phyloP scores from a whole-genome alignment of 2,888 invertebrate genomes.

The Schizotus pectinicornis region DNA sequence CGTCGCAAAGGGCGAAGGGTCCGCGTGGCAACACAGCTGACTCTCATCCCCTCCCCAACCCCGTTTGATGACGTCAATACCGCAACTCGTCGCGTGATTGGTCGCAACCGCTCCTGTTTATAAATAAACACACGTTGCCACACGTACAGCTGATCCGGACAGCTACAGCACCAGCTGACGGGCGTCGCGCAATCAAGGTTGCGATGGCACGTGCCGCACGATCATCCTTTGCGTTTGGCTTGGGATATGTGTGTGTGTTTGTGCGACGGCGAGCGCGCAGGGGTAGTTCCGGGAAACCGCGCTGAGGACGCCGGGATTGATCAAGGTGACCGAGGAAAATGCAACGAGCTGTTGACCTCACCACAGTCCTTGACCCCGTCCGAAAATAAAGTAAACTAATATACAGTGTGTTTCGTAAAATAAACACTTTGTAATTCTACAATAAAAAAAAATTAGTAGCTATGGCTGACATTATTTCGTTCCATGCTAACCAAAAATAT shows the following conservation, averaged over 20 bases:
- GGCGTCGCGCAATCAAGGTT: conserved; percentile 31
- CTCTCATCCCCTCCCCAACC: conserved; percentile 36
- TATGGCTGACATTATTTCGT: too few species aligned
- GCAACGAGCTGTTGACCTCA: conserved; percentile 9
- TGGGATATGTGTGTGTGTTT: background rate
- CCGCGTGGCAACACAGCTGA: conserved; percentile 42
- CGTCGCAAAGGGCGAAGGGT: background rate
- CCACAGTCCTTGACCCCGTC: conserved; percentile 4
- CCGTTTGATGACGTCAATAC: conserved; percentile 39
- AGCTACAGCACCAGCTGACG: conserved; percentile 44
- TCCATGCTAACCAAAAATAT: too few species aligned
- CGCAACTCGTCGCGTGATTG: conserved; percentile 34
- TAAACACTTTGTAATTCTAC: too few species aligned
- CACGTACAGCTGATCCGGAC: conserved; percentile 49
- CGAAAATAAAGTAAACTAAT: conserved; percentile 3
- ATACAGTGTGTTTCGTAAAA: too few species aligned
- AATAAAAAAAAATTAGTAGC: too few species aligned
- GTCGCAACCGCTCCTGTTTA: conserved; percentile 36
- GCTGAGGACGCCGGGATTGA: conserved; percentile 17
- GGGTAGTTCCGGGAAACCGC: background rate
- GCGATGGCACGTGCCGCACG: conserved; percentile 31
- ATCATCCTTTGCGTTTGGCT: conserved; percentile 13
- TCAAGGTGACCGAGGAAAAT: conserved; percentile 10
- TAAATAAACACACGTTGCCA: conserved; percentile 37
- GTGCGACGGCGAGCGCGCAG: background rate